phyloP scores from a whole-genome alignment of 2,113 vertebrate species.

The Petaurus breviceps region DNA sequence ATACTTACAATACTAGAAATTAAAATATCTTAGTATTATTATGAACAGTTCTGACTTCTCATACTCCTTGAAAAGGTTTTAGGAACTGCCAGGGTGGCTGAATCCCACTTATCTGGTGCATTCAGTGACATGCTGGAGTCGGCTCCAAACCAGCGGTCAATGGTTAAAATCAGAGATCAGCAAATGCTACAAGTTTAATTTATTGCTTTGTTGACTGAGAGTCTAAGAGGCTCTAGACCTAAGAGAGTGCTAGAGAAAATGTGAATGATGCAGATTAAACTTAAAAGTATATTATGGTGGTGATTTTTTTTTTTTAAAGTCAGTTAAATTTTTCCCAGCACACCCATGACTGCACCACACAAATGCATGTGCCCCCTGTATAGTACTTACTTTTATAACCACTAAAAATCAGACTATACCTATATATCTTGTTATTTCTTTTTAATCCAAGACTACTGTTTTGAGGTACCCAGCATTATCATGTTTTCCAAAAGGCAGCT shows the following conservation, averaged over 20 bases:
- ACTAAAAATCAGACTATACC: background rate
- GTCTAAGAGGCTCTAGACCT: background rate
- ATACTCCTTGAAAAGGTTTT: background rate
- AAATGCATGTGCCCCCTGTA: background rate
- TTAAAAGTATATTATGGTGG: background rate
- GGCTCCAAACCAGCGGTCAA: background rate
- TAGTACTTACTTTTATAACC: background rate
- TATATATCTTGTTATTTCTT: background rate
- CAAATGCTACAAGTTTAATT: background rate
- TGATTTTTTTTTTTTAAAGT: background rate
- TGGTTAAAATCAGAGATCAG: background rate
- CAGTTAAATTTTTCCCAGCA: background rate
- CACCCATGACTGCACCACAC: background rate
- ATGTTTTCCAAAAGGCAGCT: background rate
- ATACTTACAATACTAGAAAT: background rate
- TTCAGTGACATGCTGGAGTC: background rate
- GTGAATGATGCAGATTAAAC: background rate
- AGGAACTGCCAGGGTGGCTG: background rate
- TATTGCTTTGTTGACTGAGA: background rate
- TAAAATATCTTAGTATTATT: background rate
- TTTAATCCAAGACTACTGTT: background rate
- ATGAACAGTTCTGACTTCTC: background rate
- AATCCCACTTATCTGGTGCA: background rate
- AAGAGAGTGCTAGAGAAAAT: background rate
- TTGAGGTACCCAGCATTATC: background rate